These are phyloP conservation scores for Embidobia sp. DNA, from an alignment of 2,888 invertebrate species.

Conservation along the genomic window DNA sequence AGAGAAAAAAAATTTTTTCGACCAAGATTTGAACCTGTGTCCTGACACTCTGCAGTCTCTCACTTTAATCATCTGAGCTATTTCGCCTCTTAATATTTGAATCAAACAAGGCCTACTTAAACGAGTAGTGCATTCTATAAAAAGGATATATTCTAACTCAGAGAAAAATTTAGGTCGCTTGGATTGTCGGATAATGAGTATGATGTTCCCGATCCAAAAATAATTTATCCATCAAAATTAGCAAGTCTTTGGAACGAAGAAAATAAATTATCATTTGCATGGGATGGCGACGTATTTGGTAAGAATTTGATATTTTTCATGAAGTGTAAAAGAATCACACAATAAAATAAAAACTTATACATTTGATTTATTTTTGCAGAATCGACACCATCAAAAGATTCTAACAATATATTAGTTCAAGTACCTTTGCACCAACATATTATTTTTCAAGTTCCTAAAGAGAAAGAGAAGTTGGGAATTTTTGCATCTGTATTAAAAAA, in stretches of 20 bases:
- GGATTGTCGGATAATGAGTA: conserved; percentile 72
- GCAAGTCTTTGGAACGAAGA: conserved; percentile 42
- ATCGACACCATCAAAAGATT: conserved; percentile 14
- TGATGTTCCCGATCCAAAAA: conserved; percentile 68
- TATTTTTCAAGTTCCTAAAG: conserved; percentile 68
- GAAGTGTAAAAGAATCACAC: too few species aligned
- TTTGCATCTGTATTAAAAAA: conserved; percentile 69
- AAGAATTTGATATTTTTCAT: conserved; percentile 29
- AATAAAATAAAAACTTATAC: neutral
- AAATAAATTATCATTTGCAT: conserved; percentile 23
- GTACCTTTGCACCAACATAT: conserved; percentile 73
- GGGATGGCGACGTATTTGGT: conserved; percentile 56
- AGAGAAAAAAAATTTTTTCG: too few species aligned
- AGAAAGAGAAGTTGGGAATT: conserved; percentile 66
- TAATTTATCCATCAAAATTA: conserved; percentile 60
- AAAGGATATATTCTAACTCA: too few species aligned
- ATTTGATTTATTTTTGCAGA: conserved; percentile 21
- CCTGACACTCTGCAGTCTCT: too few species aligned
- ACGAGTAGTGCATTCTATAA: too few species aligned
- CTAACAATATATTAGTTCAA: conserved; percentile 66
- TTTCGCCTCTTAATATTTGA: too few species aligned
- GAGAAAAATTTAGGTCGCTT: conserved; percentile 67
- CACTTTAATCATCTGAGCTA: too few species aligned
- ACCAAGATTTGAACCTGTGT: too few species aligned
- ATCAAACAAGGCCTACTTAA: too few species aligned